These are phyloP conservation scores for Marronus borbonicus DNA, from an alignment of 2,888 invertebrate species.

Conservation along the genomic window DNA sequence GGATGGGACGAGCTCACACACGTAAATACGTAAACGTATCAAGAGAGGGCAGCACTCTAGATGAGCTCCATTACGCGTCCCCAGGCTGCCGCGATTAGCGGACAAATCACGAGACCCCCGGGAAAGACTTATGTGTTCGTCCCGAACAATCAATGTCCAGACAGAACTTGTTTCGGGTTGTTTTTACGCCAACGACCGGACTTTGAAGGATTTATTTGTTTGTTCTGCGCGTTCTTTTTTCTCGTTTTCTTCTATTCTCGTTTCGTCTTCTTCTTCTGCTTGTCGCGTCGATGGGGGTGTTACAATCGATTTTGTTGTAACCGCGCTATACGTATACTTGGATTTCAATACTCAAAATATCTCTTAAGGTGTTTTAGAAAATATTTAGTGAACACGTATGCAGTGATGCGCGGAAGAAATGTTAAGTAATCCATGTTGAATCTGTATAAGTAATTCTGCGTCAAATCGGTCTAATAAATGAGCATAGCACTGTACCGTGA, in stretches of 20 bases:
- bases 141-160: slow-evolving; percentile 68
- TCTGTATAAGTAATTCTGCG: too few species aligned
- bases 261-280: slow-evolving; percentile 23
- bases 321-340: neutral
- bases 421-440: too few species aligned
- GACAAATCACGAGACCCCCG: slow-evolving; percentile 68
- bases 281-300: neutral
- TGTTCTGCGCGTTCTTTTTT: slow-evolving; percentile 55
- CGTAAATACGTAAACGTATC: neutral
- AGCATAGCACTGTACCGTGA: too few species aligned
- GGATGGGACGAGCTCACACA: slow-evolving; percentile 51
- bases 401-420: too few species aligned
- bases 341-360: neutral
- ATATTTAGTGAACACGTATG: too few species aligned
- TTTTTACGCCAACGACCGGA: slow-evolving; percentile 62
- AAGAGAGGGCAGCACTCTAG: slow-evolving; percentile 56
- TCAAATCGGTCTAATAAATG: too few species aligned
- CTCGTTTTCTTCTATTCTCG: neutral
- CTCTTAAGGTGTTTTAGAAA: neutral
- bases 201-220: slow-evolving; percentile 69
- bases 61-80: slow-evolving; percentile 66
- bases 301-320: neutral
- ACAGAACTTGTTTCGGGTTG: slow-evolving; percentile 61
- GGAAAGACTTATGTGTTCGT: slow-evolving; percentile 69
- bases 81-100: slow-evolving; percentile 68